phyloP scores from a whole-genome alignment of 2,888 invertebrate species.

The Pelosia muscerda region DNA sequence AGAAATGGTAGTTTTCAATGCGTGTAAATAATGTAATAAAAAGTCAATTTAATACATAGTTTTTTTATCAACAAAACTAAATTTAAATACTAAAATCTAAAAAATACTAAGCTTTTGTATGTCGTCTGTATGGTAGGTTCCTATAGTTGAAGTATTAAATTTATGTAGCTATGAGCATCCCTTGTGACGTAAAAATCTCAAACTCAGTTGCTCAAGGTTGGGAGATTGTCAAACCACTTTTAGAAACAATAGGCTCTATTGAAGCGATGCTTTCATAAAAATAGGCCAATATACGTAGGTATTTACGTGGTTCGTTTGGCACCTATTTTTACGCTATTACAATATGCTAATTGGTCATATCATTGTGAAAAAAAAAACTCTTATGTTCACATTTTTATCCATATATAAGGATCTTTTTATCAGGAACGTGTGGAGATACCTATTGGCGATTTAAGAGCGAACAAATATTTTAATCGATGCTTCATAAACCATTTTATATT shows the following conservation, averaged over 20 bases:
- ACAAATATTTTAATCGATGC: background rate
- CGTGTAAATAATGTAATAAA: too few relatives aligned
- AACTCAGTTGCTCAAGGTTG: constrained; percentile 57
- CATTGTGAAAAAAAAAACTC: background rate
- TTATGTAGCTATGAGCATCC: background rate
- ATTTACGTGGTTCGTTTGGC: background rate
- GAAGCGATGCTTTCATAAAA: constrained; percentile 63
- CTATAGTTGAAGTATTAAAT: too few relatives aligned
- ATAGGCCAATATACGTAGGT: constrained; percentile 46
- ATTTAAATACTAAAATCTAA: too few relatives aligned
- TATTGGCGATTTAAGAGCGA: too few relatives aligned
- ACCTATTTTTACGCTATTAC: too few relatives aligned
- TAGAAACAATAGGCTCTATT: constrained; percentile 67
- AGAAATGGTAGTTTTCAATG: too few relatives aligned
- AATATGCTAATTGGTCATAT: background rate
- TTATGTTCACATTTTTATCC: background rate
- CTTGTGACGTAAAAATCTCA: constrained; percentile 29
- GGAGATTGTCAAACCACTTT: constrained; percentile 60
- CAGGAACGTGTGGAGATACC: background rate
- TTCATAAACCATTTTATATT: constrained; percentile 42
- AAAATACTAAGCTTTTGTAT: too few relatives aligned
- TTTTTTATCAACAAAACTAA: too few relatives aligned
- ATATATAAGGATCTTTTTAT: background rate
- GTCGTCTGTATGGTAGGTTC: too few relatives aligned
- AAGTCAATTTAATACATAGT: too few relatives aligned